Evolutionary conservation across 2,797 vertebrate species (phyloP).

Genomic region (Etheostoma nigrum): DNA sequence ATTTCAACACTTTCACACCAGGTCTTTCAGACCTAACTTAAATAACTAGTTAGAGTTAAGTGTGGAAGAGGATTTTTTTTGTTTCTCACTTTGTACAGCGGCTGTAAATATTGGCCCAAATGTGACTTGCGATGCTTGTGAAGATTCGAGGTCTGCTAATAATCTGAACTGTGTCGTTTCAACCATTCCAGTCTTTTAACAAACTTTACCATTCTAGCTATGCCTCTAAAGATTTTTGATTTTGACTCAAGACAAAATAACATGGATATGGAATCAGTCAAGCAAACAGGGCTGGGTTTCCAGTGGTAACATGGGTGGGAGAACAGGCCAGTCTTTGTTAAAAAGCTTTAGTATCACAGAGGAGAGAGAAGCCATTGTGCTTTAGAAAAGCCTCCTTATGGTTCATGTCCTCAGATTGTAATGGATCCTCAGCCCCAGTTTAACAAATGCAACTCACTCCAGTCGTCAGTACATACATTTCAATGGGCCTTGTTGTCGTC

Average conservation of each 20-base stretch:
- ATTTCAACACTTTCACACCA: slow-evolving; percentile 5
- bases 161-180: slow-evolving; percentile 5
- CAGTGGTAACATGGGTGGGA: slow-evolving; percentile 76
- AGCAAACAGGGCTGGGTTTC: slow-evolving; percentile 73
- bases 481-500: slow-evolving; percentile 52
- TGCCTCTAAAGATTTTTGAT: slow-evolving; percentile 52
- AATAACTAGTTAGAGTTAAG: neutral
- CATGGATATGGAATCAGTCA: slow-evolving; percentile 76
- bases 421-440: slow-evolving; percentile 79
- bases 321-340: slow-evolving; percentile 85
- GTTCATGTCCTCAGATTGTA: slow-evolving; percentile 84
- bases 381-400: slow-evolving; percentile 82
- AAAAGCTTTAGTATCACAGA: slow-evolving; percentile 80
- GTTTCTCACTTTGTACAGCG: slow-evolving; percentile 9
- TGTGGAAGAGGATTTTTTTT: slow-evolving; percentile 2
- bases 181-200: slow-evolving; percentile 11
- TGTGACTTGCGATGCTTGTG: neutral
- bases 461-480: slow-evolving; percentile 67
- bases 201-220: slow-evolving; percentile 13
- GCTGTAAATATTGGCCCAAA: slow-evolving; percentile 27
- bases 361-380: slow-evolving; percentile 86
- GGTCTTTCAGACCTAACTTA: slow-evolving; percentile 13
- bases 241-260: slow-evolving; percentile 66
- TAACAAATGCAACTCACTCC: slow-evolving; percentile 71
- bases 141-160: neutral